Conservation (phyloP, 1,140 invertebrate species). For the Mercenaria mercenaria region DNA sequence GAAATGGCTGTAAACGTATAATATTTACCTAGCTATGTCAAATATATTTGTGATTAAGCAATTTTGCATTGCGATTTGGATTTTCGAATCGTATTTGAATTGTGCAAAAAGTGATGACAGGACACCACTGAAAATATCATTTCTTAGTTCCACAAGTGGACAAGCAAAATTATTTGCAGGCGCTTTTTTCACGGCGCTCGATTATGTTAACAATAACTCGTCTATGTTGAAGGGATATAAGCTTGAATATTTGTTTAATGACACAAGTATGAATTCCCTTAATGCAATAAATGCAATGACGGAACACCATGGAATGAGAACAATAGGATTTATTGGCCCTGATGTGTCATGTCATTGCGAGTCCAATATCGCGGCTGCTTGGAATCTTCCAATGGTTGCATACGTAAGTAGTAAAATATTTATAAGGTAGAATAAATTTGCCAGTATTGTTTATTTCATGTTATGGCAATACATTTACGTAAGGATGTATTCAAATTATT, state of each 20-base stretch:
- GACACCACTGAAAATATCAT: conserved; percentile 31
- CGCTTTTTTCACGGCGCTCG: conserved; percentile 90
- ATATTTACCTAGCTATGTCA: too few relatives aligned
- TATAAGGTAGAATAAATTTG: too few relatives aligned
- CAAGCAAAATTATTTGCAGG: conserved; percentile 41
- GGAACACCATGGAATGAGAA: conserved; percentile 88
- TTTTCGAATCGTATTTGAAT: not conserved
- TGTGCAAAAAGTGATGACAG: not conserved
- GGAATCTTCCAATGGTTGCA: conserved; percentile 98
- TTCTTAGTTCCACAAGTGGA: conserved; percentile 36
- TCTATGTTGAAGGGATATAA: conserved; percentile 92
- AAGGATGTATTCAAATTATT: too few relatives aligned
- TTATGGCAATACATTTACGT: too few relatives aligned
- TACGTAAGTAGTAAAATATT: conserved; percentile 95
- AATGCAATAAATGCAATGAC: conserved; percentile 79
- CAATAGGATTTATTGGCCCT: conserved; percentile 97
- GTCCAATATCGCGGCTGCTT: conserved; percentile 95
- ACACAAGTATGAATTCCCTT: conserved; percentile 95
- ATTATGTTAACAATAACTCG: conserved; percentile 92
- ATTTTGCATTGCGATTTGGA: too few relatives aligned
- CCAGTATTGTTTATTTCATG: too few relatives aligned
- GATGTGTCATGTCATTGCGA: conserved; percentile 96
- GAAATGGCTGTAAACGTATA: too few relatives aligned
- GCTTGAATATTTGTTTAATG: conserved; percentile 91
- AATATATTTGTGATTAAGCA: too few relatives aligned